Conservation (phyloP, 2,113 vertebrate genomes). For the Archilochus colubris region DNA sequence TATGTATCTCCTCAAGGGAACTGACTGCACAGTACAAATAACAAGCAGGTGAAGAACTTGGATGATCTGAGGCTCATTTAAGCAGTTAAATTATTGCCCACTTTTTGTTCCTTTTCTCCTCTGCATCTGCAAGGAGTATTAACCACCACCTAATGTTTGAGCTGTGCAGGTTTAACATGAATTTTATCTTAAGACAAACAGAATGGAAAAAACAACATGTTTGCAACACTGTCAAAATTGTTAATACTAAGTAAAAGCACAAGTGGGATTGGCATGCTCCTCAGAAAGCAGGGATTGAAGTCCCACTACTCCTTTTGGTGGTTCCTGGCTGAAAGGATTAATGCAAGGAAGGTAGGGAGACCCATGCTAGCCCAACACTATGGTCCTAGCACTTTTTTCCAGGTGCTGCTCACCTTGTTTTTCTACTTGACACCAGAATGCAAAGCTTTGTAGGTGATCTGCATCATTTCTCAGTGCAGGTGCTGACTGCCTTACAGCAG, state of each 20-base stretch:
- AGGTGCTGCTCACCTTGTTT: neutral
- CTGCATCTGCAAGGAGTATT: neutral
- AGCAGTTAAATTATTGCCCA: neutral
- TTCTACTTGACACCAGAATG: neutral
- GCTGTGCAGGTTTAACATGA: fast-evolving
- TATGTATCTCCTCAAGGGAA: neutral
- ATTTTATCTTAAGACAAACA: neutral
- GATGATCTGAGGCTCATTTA: fast-evolving
- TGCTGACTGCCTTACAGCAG: neutral
- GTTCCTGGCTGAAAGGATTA: neutral
- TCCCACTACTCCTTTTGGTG: neutral
- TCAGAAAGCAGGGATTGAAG: neutral
- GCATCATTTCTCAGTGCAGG: neutral
- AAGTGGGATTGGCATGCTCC: neutral
- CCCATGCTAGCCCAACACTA: neutral
- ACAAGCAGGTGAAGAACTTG: neutral
- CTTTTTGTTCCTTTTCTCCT: neutral
- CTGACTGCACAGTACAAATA: neutral
- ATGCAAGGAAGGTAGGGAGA: neutral
- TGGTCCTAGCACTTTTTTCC: neutral
- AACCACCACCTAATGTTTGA: neutral
- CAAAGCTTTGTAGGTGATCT: neutral
- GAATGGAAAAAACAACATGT: neutral
- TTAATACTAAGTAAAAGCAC: neutral
- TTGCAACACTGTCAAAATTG: neutral